Evolutionary conservation across 2,797 vertebrate genomes (phyloP).

Genomic region (Aselliscus stoliczkanus): DNA sequence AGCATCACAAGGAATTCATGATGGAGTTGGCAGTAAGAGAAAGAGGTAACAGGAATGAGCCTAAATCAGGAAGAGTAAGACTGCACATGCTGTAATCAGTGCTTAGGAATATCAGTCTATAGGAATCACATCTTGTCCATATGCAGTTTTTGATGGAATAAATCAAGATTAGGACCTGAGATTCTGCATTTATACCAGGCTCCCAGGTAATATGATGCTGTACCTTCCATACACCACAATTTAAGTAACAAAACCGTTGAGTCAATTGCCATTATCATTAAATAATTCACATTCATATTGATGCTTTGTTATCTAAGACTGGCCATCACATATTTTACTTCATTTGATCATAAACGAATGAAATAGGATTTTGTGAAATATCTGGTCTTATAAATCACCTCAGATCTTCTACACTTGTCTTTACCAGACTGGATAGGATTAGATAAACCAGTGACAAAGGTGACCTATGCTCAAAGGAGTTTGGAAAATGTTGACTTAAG

Average conservation of each 20-base stretch:
- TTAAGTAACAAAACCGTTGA: neutral
- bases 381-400: neutral
- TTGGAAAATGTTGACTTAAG: neutral
- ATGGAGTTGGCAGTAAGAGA: neutral
- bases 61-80: neutral
- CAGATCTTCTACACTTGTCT: neutral
- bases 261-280: neutral
- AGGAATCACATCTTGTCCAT: neutral
- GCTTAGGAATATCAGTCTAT: too few relatives aligned
- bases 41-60: neutral
- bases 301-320: neutral
- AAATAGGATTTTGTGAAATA: neutral
- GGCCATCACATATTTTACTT: neutral
- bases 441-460: neutral
- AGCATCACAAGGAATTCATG: neutral
- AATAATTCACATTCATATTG: neutral
- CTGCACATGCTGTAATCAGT: neutral
- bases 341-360: neutral
- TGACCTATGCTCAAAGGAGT: neutral
- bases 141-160: neutral
- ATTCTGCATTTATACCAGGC: neutral
- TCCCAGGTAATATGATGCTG: neutral
- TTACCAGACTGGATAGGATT: neutral
- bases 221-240: neutral
- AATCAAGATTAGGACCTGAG: neutral